phyloP scores from a whole-genome alignment of 2,113 vertebrate species.

The Phasianus colchicus region DNA sequence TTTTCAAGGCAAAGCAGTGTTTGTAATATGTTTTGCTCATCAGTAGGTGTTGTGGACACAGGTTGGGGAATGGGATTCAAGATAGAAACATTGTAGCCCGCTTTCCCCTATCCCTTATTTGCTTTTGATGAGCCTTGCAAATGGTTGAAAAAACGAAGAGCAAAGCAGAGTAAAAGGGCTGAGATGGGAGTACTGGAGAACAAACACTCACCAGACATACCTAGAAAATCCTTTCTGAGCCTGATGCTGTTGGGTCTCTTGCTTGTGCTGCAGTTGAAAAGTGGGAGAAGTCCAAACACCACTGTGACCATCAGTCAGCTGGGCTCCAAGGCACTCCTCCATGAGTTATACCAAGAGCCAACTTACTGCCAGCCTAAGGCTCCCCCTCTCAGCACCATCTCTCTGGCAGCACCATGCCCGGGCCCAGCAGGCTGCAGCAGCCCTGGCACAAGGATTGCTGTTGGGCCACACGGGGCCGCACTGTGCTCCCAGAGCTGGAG shows the following conservation, averaged over 20 bases:
- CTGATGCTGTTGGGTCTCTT: neutral
- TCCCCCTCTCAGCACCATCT: neutral
- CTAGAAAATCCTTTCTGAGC: too few relatives aligned
- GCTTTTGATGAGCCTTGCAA: neutral
- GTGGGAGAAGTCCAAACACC: neutral
- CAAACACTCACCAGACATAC: neutral
- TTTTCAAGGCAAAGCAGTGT: neutral
- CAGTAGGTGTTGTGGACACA: neutral
- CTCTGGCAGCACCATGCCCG: neutral
- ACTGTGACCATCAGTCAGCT: neutral
- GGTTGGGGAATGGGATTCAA: neutral
- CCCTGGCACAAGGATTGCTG: neutral
- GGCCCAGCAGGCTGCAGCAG: neutral
- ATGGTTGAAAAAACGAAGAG: neutral
- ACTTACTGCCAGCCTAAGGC: neutral
- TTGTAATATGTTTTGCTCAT: neutral
- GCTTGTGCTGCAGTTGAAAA: neutral
- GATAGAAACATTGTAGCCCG: neutral
- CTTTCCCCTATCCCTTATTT: neutral
- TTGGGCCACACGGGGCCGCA: fast-evolving
- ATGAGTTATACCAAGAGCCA: neutral
- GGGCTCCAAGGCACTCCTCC: neutral
- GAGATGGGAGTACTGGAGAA: neutral
- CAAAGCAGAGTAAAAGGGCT: neutral
- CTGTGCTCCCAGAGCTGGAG: neutral